A percentile compares a stretch with the other conserved stretches of the same genome.
Conservation (phyloP, 2,888 invertebrate species). For the Ophion ellenae region DNA sequence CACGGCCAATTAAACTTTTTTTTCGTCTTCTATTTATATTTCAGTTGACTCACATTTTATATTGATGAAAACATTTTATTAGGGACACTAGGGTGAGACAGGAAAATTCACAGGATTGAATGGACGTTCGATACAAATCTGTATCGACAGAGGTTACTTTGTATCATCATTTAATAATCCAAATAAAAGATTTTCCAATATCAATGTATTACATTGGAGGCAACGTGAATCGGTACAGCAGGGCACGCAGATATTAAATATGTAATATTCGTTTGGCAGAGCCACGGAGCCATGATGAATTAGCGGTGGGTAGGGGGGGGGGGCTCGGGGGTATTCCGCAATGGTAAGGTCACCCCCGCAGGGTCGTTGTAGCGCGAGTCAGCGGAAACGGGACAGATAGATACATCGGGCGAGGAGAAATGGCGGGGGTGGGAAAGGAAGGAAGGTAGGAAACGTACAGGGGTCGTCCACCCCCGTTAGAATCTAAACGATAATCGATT, state of each 20-base stretch:
- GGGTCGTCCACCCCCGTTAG: constrained; percentile 66
- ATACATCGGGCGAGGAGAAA: constrained; percentile 10
- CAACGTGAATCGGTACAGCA: constrained; percentile 18
- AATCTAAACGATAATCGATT: constrained; percentile 70
- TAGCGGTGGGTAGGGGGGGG: constrained; percentile 56
- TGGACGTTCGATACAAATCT: too few species aligned
- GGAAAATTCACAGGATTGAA: too few species aligned
- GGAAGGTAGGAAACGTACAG: constrained; percentile 30
- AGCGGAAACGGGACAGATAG: constrained; percentile 40
- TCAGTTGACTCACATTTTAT: too few species aligned
- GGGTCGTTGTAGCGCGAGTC: constrained; percentile 46
- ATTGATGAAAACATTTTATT: too few species aligned
- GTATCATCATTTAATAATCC: neutral
- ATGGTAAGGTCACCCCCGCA: constrained; percentile 60
- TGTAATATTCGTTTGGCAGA: constrained; percentile 30
- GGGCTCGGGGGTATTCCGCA: constrained; percentile 47
- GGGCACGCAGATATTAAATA: constrained; percentile 23
- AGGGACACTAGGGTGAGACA: too few species aligned
- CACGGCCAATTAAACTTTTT: constrained; percentile 26
- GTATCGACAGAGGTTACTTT: too few species aligned
- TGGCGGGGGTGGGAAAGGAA: constrained; percentile 2
- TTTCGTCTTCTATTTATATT: neutral
- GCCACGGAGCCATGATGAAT: constrained; percentile 56
- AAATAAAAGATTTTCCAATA: neutral
- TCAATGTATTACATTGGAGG: neutral